Base-by-base conservation (phyloP, 2,888 invertebrate species). In the Dilophus febrilis region DNA sequence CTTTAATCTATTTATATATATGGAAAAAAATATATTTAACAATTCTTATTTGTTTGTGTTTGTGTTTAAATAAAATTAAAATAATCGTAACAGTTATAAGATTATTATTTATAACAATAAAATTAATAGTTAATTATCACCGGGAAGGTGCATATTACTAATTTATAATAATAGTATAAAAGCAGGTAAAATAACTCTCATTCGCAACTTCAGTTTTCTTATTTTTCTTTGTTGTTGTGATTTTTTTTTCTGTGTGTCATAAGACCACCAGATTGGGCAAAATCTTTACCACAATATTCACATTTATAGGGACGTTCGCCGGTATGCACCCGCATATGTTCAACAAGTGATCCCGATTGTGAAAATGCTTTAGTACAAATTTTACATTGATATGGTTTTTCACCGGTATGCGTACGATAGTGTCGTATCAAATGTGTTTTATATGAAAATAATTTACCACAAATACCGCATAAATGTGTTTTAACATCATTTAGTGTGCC, bases 231-330 rank as follows among this genome's bases (percentile, higher is more conserved):
- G 16, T 10, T 6, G 10, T 18, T 12, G 22, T 37, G 37, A 13
- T n/a, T n/a, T 8, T 28, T 40, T 22, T 40, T 35, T 16, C 35
- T 11, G n/a, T 40, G 40, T 27, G 35, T 14, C 30, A 35, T 11
- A 14, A 40, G 22, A 2, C 40, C 30, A 22, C 35, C 13, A n/a
- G 33, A 30, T 35, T 40, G 40, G 2, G 33, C 22, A 35, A 40
- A 40, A 35, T 35, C 35, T 19, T 29, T 35, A 22, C 35, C 35
- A 30, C 40, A 40, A 30, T 18, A 35, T 22, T 33, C 34, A 34
- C 34, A 34, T 18, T 34, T 34, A 18, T 18, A 34, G 10, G 32
- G 32, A 14, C 32, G 32, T 33, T 33, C 32, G 7, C 32, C 17
- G 8, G 17, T 34, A 34, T 34, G 34, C 8, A 22, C 22, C 4